These are phyloP conservation scores for Kryptopterus vitreolus DNA, from an alignment of 2,797 vertebrate genomes.

Conservation along the genomic window DNA sequence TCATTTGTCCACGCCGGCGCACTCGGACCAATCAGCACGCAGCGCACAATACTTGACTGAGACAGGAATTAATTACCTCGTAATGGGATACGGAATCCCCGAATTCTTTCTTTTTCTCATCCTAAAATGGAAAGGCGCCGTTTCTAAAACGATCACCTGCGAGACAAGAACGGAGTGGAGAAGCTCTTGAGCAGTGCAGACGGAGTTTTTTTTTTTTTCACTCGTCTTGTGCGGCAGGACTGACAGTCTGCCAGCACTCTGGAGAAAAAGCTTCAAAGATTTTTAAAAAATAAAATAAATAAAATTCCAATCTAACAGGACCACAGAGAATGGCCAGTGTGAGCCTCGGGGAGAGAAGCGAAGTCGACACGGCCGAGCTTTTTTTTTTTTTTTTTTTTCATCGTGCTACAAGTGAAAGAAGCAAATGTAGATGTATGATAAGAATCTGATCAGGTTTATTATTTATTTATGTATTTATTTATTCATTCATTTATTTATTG, in stretches of 20 bases:
- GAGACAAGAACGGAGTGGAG: constrained; percentile 30
- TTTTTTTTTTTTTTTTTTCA: too few species aligned
- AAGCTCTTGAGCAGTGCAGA: constrained; percentile 27
- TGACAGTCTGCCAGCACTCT: constrained; percentile 47
- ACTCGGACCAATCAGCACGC: too few species aligned
- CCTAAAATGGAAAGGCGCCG: constrained; percentile 5
- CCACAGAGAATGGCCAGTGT: constrained; percentile 21
- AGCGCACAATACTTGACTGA: too few species aligned
- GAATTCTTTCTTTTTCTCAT: neutral
- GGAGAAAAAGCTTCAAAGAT: constrained; percentile 39
- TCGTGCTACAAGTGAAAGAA: neutral
- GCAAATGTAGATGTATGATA: constrained; percentile 2
- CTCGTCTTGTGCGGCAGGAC: constrained; percentile 22
- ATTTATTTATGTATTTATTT: too few species aligned
- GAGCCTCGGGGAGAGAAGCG: constrained; percentile 3
- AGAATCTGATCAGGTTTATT: neutral
- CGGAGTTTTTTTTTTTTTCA: constrained; percentile 4
- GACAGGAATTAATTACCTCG: too few species aligned
- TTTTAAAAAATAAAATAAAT: constrained; percentile 6
- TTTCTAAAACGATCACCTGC: constrained; percentile 47
- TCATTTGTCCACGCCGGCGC: constrained; percentile 55
- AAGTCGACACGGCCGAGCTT: constrained; percentile 1
- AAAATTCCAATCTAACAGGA: constrained; percentile 27
- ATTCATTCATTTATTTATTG: too few species aligned
- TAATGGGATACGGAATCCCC: too few species aligned